These are phyloP conservation scores for Nematolebias whitei DNA, from an alignment of 2,113 vertebrate genomes.

Conservation along the genomic window DNA sequence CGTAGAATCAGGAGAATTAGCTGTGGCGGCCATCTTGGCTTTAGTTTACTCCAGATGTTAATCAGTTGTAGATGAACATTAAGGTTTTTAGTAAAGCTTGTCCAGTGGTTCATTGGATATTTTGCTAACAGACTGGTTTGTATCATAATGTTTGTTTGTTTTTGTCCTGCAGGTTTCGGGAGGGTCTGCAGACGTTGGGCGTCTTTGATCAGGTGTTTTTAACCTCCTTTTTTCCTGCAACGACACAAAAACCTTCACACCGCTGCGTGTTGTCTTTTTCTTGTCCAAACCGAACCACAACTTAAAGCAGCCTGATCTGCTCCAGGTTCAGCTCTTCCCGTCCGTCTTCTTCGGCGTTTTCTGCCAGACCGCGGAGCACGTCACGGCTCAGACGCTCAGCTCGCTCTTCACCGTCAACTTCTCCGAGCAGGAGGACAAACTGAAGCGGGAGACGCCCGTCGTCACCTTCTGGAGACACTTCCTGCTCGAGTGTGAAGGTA, in stretches of 20 bases:
- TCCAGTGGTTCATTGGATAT: too few species aligned
- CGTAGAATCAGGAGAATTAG: too few species aligned
- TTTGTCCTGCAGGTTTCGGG: constrained; percentile 83
- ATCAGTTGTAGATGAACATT: too few species aligned
- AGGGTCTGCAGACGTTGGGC: constrained; percentile 89
- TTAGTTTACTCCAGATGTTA: too few species aligned
- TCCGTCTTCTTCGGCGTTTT: constrained; percentile 82
- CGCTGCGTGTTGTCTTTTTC: too few species aligned
- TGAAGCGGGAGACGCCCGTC: constrained; percentile 55
- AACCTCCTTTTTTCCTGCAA: too few species aligned
- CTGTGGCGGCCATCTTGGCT: too few species aligned
- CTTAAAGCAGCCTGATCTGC: background rate
- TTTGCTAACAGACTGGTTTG: too few species aligned
- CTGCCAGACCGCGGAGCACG: constrained; percentile 78
- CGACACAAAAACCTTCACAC: too few species aligned
- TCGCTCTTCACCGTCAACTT: constrained; percentile 81
- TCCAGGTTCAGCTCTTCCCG: constrained; percentile 84
- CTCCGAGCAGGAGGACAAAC: constrained; percentile 67
- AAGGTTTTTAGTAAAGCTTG: too few species aligned
- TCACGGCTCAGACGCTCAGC: constrained; percentile 80
- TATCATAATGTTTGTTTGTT: background rate
- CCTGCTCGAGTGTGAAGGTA: constrained; percentile 87
- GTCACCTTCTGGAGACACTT: constrained; percentile 86
- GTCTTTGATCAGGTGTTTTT: constrained; percentile 83
- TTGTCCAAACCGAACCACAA: too few species aligned